Evolutionary conservation across 1,140 invertebrate genomes (phyloP), one percentile per base, ranked within the genome.

Genomic region (Chymomyza costata): DNA sequence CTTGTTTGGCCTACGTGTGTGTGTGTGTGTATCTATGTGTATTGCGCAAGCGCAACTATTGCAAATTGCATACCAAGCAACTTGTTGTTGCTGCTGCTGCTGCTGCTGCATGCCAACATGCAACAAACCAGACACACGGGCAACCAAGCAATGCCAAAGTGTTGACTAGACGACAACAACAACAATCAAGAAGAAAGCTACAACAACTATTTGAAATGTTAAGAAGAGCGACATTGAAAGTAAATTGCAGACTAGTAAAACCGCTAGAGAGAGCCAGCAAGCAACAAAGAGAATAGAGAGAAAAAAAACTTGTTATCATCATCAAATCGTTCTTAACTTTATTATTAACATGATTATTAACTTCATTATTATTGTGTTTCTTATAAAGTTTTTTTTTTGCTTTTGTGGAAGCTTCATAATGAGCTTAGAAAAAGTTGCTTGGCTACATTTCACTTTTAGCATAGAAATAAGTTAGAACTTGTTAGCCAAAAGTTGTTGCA

Each of bases 11-110:
- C 34, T 57, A 51, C 52, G 45, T 61, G 38, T 49, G 21, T 61
- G 34, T 64, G 46, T 56, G 19, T 41, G 37, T 52, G 49, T 74
- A 51, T 63, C 65, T 71, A 78, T 76, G 78, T 50, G 40, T 55
- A 76, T 76, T 76, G 71, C 71, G 71, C 71, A 76, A 76, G 71
- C 66, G 71, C 71, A 76, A 71, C 71, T 76, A 78, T 76, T 76
- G 71, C 71, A 76, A 76, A 76, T 76, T 76, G 71, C 66, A 76
- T 78, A 70, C 71, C 70, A 65, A 69, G 56, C 51, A 61, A 65
- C 51, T 52, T 28, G 34, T 18, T 32, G 38, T 6, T 19, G 49
- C 13, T 19, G 38, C 8, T 34, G 57, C 35, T 38, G 52, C 25
- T 41, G 53, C 64, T 49, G 67, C 62, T 58, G 68, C 70, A 76